phyloP scores from a whole-genome alignment of 2,113 vertebrate genomes.

The Cephalopholis sonnerati region DNA sequence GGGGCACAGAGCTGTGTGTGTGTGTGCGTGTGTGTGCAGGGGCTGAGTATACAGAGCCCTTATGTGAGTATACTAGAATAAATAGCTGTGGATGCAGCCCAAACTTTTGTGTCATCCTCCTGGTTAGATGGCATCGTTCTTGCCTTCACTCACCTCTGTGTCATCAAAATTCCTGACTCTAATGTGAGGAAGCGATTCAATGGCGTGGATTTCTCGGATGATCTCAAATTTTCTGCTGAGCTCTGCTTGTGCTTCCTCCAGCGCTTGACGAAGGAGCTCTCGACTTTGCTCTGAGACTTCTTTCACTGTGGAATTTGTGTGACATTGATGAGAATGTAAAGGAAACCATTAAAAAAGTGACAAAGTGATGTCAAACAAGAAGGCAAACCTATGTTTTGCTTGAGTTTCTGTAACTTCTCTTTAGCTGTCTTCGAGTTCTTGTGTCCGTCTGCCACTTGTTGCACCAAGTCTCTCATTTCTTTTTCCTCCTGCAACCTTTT shows the following conservation, averaged over 20 bases:
- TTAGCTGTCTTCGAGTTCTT: constrained; percentile 88
- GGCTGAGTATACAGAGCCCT: too few relatives aligned
- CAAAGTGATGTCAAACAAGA: not conserved
- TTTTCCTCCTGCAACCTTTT: constrained; percentile 86
- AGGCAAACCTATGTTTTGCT: constrained; percentile 87
- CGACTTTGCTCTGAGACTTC: constrained; percentile 88
- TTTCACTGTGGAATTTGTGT: constrained; percentile 83
- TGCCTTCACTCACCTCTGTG: constrained; percentile 87
- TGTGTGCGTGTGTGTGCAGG: too few relatives aligned
- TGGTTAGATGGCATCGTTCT: not conserved
- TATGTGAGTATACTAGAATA: too few relatives aligned
- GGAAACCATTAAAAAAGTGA: not conserved
- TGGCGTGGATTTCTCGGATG: constrained; percentile 86
- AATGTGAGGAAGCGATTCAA: constrained; percentile 82
- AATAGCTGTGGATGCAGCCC: too few relatives aligned
- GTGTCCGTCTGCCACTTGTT: constrained; percentile 87
- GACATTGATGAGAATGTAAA: constrained; percentile 19
- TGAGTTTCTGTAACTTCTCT: constrained; percentile 86
- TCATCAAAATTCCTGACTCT: constrained; percentile 88
- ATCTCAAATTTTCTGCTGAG: constrained; percentile 85
- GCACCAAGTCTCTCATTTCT: constrained; percentile 87
- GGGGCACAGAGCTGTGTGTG: too few relatives aligned
- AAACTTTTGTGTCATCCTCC: too few relatives aligned
- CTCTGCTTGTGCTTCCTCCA: constrained; percentile 85
- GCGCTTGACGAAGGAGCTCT: constrained; percentile 84